A percentile compares a stretch with the other conserved stretches of the same genome.
Evolutionary conservation across 2,797 vertebrate species (phyloP).

Genomic region (Rhinogobio ventralis): DNA sequence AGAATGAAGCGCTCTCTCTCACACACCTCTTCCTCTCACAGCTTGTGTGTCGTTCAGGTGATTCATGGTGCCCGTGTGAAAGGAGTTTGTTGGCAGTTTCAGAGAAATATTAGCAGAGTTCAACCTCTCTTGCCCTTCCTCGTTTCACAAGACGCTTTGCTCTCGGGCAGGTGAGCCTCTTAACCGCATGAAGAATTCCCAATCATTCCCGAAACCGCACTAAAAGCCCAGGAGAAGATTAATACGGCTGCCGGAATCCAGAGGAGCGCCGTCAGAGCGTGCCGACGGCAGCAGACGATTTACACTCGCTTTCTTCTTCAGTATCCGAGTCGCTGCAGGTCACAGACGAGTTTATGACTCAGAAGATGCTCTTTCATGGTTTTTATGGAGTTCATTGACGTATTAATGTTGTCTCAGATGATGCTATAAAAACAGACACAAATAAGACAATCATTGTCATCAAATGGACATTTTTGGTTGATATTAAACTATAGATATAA

Average conservation of each 20-base stretch:
- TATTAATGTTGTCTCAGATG: not conserved
- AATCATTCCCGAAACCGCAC: constrained; percentile 26
- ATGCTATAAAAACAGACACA: not conserved
- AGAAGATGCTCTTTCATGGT: not conserved
- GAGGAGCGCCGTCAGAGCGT: not conserved
- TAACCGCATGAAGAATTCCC: constrained; percentile 37
- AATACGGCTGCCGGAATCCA: constrained; percentile 21
- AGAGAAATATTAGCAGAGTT: constrained; percentile 76
- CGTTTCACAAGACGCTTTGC: constrained; percentile 65
- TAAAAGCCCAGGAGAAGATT: constrained; percentile 41
- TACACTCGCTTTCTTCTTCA: constrained; percentile 11
- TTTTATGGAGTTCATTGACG: not conserved
- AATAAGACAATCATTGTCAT: not conserved
- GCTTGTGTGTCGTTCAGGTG: constrained; percentile 75
- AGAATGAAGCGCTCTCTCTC: constrained; percentile 61
- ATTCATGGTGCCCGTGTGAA: constrained; percentile 72
- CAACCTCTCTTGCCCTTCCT: constrained; percentile 67
- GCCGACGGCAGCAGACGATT: not conserved
- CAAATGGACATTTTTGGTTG: not conserved
- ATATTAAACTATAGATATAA: not conserved
- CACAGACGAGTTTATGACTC: not conserved
- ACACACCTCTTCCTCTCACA: constrained; percentile 77
- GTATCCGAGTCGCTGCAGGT: not conserved
- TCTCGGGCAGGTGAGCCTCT: constrained; percentile 67
- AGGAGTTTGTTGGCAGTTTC: constrained; percentile 66